Evolutionary conservation across 2,113 vertebrate genomes (phyloP), one percentile per base, ranked within the genome.

Genomic region (Xenopus laevis): DNA sequence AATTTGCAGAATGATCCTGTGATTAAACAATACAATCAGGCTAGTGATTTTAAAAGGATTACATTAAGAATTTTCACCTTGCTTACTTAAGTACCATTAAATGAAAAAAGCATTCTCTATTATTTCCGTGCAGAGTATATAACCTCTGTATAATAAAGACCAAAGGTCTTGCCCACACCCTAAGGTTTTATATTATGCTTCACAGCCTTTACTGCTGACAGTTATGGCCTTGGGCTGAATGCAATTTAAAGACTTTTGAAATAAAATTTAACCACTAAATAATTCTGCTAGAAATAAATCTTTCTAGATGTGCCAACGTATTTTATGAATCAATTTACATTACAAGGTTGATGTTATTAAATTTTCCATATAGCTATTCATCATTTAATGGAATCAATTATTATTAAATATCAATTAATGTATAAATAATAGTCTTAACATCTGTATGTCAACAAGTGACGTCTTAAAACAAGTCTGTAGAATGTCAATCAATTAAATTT

Each of bases 201-300:
- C 11, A 18, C 18, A 30, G 46, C 23, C 30, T 50, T 64, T 72
- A 15, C 62, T 64, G 10, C 47, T 53, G 60, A 4, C 7, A 58
- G 21, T 18, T 40, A 45, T 61, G n/a, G 23, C 57, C 65, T 47
- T 40, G 55, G 47, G 9, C 4, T 11, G 20, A 18, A 68, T 68
- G 65, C 40, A 40, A 67, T n/a, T 65, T 65, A 65, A 44, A 72
- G 71, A n/a, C 60, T 27, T 65, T 65, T 63, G 63, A 13, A 16
- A 21, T 45, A 40, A 44, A 61, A 65, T 68, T 61, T 61, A 73
- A 73, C 30, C n/a, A 16, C 63, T 16, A 12, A 40, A 58, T 66
- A 27, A 20, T 59, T 23, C 30, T 13, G 20, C 23, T 45, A 50
- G 30, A 68, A 74, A 55, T n/a, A 55, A 68, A 75, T 21, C 45